Conservation (phyloP, 2,888 invertebrate genomes). For the Drosophila subquinaria region DNA sequence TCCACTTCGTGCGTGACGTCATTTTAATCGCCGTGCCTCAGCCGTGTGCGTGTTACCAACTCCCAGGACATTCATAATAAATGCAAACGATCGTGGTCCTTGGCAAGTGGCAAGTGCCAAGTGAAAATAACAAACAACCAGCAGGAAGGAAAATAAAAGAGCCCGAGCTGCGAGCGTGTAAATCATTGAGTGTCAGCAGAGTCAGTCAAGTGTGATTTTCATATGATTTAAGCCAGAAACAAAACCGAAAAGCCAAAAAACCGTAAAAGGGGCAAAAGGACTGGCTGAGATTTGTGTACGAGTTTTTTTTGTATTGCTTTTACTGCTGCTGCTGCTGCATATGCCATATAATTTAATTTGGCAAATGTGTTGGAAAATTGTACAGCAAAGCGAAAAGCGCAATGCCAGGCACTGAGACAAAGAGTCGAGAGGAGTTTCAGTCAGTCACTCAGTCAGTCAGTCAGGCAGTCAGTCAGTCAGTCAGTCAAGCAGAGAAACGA, state of each 20-base stretch:
- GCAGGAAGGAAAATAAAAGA: constrained; percentile 1
- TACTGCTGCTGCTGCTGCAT: constrained; percentile 50
- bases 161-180: constrained; percentile 42
- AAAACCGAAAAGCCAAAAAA: constrained; percentile 11
- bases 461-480: constrained; percentile 38
- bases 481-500: constrained; percentile 39
- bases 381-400: constrained; percentile 62
- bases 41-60: constrained; percentile 27
- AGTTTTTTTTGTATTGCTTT: constrained; percentile 3
- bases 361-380: constrained; percentile 81
- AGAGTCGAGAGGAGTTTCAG: constrained; percentile 13
- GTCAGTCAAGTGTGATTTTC: constrained; percentile 71
- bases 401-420: constrained; percentile 41
- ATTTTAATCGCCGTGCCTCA: constrained; percentile 4
- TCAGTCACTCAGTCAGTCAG: constrained; percentile 25
- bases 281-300: constrained; percentile 37
- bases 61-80: constrained; percentile 14
- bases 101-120: constrained; percentile 37
- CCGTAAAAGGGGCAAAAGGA: constrained; percentile 17
- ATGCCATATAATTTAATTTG: constrained; percentile 77
- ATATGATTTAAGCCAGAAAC: constrained; percentile 64
- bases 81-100: constrained; percentile 54
- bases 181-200: constrained; percentile 74
- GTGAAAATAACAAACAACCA: constrained; percentile 40
- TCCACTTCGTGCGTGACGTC: constrained; percentile 30